These are phyloP conservation scores for Heliocidaris tuberculata DNA, from an alignment of 35 echinoderm and acorn worm species.

Conservation along the genomic window DNA sequence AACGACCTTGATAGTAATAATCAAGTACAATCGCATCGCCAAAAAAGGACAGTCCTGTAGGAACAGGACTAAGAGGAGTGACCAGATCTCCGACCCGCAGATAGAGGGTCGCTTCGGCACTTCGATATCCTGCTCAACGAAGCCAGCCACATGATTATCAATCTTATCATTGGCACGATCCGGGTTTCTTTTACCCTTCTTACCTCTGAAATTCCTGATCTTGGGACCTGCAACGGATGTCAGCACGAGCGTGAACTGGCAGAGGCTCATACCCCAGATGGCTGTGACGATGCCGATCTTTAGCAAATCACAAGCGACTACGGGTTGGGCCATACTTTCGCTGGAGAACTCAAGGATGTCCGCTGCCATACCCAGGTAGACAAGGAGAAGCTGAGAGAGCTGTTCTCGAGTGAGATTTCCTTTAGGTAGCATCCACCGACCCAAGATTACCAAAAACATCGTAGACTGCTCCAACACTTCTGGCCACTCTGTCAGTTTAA, in stretches of 20 bases:
- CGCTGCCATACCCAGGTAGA: slow-evolving; percentile 80
- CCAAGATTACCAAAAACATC: slow-evolving; percentile 66
- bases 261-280: slow-evolving; percentile 71
- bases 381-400: slow-evolving; percentile 77
- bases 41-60: slow-evolving; percentile 90
- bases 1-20: slow-evolving; percentile 58
- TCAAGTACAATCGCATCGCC: slow-evolving; percentile 77
- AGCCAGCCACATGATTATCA: neutral
- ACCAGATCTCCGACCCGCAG: slow-evolving; percentile 89
- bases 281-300: slow-evolving; percentile 44
- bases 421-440: slow-evolving; percentile 71
- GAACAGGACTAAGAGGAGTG: slow-evolving; percentile 62
- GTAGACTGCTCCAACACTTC: slow-evolving; percentile 61
- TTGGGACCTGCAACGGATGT: slow-evolving; percentile 64
- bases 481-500: slow-evolving; percentile 9
- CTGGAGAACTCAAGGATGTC: slow-evolving; percentile 79
- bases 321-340: slow-evolving; percentile 56
- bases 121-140: neutral
- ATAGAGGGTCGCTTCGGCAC: neutral
- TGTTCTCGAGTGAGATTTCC: slow-evolving; percentile 75
- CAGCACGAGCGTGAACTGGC: slow-evolving; percentile 70
- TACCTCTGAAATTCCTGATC: slow-evolving; percentile 18
- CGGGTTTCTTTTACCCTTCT: neutral
- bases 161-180: neutral
- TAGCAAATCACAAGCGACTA: slow-evolving; percentile 35